Evolutionary conservation across 2,113 vertebrate species (phyloP).

Genomic region (Oncorhynchus gorbuscha): DNA sequence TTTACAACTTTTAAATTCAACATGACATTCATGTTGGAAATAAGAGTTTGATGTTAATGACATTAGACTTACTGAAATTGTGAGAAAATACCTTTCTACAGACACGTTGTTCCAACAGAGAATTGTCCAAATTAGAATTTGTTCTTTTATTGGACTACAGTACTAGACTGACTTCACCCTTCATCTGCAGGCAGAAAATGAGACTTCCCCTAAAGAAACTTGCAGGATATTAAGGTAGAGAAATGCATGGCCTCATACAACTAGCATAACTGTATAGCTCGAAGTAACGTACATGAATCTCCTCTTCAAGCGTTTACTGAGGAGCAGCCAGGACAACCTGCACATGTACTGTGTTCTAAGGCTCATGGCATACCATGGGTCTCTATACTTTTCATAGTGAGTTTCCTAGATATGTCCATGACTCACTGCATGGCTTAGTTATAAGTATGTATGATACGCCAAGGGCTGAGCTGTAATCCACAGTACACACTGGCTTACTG

Average conservation of each 20-base stretch:
- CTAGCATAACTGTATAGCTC: background rate
- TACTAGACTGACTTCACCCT: no score
- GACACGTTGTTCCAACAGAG: background rate
- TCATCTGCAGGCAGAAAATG: background rate
- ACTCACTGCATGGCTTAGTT: background rate
- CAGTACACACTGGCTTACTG: background rate
- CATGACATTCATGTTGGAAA: background rate
- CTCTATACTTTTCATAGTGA: background rate
- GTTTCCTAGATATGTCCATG: background rate
- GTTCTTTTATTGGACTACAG: background rate
- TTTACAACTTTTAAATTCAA: background rate
- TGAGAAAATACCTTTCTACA: background rate
- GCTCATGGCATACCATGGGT: background rate
- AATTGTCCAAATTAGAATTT: background rate
- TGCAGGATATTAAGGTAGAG: background rate
- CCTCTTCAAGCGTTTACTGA: background rate
- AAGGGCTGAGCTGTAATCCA: background rate
- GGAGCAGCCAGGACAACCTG: background rate
- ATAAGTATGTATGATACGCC: background rate
- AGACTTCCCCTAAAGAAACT: background rate
- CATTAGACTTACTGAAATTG: background rate
- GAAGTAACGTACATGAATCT: background rate
- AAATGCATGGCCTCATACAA: background rate
- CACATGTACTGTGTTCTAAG: no score
- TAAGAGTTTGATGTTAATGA: background rate